A percentile compares a stretch with the other conserved stretches of the same genome.
phyloP scores from a whole-genome alignment of 2,113 vertebrate genomes.

The Rhinoderma darwinii region DNA sequence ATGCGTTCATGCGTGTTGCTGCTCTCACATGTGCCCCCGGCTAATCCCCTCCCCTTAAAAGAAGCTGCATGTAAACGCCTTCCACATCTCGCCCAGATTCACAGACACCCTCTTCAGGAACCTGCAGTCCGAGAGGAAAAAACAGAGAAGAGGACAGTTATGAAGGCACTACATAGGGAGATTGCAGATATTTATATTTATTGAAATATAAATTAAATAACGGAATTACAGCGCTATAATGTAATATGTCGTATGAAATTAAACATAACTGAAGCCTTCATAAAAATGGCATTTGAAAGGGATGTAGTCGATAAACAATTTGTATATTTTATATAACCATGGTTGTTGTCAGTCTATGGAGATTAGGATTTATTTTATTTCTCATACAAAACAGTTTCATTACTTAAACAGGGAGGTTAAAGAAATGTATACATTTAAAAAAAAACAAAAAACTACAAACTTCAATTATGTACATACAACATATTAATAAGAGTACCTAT shows the following conservation, averaged over 20 bases:
- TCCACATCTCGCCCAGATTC: conserved; percentile 95
- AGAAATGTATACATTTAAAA: neutral
- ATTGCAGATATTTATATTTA: conserved; percentile 49
- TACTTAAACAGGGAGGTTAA: too few relatives aligned
- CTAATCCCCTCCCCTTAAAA: conserved; percentile 75
- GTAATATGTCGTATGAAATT: neutral
- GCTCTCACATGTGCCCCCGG: conserved; percentile 69
- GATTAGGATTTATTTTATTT: too few relatives aligned
- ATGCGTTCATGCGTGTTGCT: conserved; percentile 95
- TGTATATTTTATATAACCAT: too few relatives aligned
- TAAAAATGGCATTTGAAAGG: too few relatives aligned
- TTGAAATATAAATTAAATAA: conserved; percentile 64
- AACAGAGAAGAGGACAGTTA: conserved; percentile 84
- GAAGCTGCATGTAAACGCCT: conserved; percentile 94
- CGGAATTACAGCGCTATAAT: neutral
- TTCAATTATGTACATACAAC: conserved; percentile 1
- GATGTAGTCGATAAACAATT: too few relatives aligned
- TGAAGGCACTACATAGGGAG: conserved; percentile 74
- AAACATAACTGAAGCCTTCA: neutral
- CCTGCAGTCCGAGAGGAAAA: conserved; percentile 95
- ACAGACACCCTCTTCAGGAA: conserved; percentile 99
- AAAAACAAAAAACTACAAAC: too few relatives aligned
- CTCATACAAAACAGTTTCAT: too few relatives aligned
- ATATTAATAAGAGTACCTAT: neutral
- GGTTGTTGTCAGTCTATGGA: too few relatives aligned